Base-by-base conservation (phyloP, 2,113 vertebrate genomes). In the Megaleporinus macrocephalus region DNA sequence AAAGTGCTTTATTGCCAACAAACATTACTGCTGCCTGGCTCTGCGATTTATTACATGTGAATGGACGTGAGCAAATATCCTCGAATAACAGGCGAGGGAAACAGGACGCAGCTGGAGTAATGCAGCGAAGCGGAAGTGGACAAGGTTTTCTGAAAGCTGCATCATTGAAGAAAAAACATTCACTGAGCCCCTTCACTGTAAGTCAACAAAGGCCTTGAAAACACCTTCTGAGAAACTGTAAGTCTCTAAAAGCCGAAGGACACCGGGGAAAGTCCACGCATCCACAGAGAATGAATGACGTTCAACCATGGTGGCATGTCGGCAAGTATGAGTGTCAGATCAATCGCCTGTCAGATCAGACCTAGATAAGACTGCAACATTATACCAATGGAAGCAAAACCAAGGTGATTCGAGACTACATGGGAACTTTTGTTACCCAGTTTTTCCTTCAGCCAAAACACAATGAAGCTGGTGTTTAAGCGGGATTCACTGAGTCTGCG, bases 101-200 rank as follows among this genome's bases (percentile, higher is more conserved):
- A 77, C 57, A 76, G 59, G 74, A 77, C 26, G 18, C 41, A 62
- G 20, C 26, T 22, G 62, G 26, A 47, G 33, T n/a, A 70, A 44
- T 70, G 33, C 66, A 70, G 0, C 4, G n/a, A 61, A n/a, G 57
- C 18, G 57, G 26, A 49, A 76, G 57, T 29, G 20, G 30, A 47
- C 36, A 49, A 22, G 16, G 62, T 77, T 49, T 27, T 20, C 20
- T 65, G 59, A 77, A 27, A 29, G 4, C 29, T 63, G 57, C 2
- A 27, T 14, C 10, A n/a, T 14, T 75, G 65, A 68, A 62, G 57
- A 27, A 76, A n/a, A 27, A 36, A 36, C 36, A 36, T 36, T 7
- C 36, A 36, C 36, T 36, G 3, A 41, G n/a, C 7, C 15, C n/a
- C 20, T 41, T 63, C 74, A 63, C 41, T 44, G 41, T 9, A 44